phyloP scores from a whole-genome alignment of 2,888 invertebrate genomes.

The Seladonia tumulorum region DNA sequence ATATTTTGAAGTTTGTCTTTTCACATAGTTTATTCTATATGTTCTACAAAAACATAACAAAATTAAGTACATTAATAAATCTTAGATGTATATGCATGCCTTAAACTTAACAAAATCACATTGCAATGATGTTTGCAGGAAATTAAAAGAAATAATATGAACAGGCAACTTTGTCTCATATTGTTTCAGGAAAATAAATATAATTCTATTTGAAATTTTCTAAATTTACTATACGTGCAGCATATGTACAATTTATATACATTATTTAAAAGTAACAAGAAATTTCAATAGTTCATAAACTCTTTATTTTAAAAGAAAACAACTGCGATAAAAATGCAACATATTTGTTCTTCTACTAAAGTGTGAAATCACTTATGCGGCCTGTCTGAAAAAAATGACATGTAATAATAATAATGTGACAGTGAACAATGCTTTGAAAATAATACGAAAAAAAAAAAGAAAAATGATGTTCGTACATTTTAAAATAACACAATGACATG shows the following conservation, averaged over 20 bases:
- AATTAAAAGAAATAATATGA: slow-evolving; percentile 43
- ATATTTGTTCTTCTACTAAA: slow-evolving; percentile 37
- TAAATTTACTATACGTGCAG: slow-evolving; percentile 38
- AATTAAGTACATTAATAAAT: slow-evolving; percentile 46
- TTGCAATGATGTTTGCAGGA: slow-evolving; percentile 27
- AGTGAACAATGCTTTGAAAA: slow-evolving; percentile 13
- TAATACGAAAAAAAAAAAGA: not conserved
- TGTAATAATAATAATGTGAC: slow-evolving; percentile 25
- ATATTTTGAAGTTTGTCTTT: slow-evolving; percentile 25
- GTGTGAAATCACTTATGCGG: slow-evolving; percentile 41
- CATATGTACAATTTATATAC: slow-evolving; percentile 54
- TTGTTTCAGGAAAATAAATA: slow-evolving; percentile 35
- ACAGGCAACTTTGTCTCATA: slow-evolving; percentile 22
- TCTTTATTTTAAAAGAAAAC: slow-evolving; percentile 26
- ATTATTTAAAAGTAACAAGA: slow-evolving; percentile 27
- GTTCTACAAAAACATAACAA: slow-evolving; percentile 41
- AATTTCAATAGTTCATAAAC: slow-evolving; percentile 33
- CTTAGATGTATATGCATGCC: slow-evolving; percentile 38
- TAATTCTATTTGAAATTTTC: slow-evolving; percentile 28
- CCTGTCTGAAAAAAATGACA: slow-evolving; percentile 43
- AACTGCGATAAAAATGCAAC: slow-evolving; percentile 31
- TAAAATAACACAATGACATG: not conserved
- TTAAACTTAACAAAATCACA: slow-evolving; percentile 43
- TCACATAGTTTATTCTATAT: slow-evolving; percentile 41
- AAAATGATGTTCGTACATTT: not conserved